phyloP scores from a whole-genome alignment of 2,113 vertebrate species.

The Crotalus viridis region DNA sequence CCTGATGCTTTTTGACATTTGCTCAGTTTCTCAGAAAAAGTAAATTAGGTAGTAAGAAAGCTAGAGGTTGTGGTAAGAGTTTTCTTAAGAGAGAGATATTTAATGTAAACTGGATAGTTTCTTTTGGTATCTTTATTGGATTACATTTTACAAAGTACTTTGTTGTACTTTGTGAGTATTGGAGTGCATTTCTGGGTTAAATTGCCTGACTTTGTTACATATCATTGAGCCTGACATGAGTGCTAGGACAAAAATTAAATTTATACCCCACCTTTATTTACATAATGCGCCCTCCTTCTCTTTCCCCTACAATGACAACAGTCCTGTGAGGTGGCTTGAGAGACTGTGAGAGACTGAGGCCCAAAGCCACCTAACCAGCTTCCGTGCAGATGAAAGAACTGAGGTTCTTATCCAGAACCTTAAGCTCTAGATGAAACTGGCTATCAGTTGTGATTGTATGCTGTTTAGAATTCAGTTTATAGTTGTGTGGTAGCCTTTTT shows the following conservation, averaged over 20 bases:
- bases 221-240: not conserved
- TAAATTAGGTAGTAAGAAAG: not conserved
- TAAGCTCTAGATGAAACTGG: no score
- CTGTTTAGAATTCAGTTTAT: no score
- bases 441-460: no score
- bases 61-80: not conserved
- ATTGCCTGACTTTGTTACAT: not conserved
- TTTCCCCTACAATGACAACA: not conserved
- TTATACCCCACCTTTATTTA: not conserved
- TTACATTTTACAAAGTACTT: not conserved
- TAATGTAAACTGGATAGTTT: not conserved
- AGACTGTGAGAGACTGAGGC: not conserved
- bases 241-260: not conserved
- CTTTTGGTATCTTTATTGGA: not conserved
- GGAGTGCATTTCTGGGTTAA: not conserved
- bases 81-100: not conserved
- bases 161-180: not conserved
- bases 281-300: not conserved
- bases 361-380: not conserved
- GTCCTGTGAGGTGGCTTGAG: not conserved
- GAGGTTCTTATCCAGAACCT: no score
- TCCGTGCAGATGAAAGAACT: not conserved
- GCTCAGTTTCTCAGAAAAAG: not conserved
- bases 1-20: not conserved
- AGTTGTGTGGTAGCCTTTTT: no score